Base-by-base conservation (phyloP, 2,113 vertebrate genomes). In the Poicephalus meyeri region DNA sequence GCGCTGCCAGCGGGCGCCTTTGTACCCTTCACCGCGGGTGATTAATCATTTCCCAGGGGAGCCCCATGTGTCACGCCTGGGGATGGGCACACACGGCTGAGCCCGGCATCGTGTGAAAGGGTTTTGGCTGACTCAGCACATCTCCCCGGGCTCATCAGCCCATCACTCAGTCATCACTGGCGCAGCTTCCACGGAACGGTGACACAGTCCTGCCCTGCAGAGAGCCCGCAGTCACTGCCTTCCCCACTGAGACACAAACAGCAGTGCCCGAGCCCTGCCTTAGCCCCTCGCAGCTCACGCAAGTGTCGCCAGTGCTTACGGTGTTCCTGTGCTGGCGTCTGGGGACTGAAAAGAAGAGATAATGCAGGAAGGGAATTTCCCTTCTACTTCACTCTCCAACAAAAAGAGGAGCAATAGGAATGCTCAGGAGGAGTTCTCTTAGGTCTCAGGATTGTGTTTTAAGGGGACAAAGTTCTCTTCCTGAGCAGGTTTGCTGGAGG, bases 1-100 rank as follows among this genome's bases (percentile, higher is more conserved):
- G 50, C 37, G 6, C 87, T 39, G 50, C 19, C 33, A 63, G 3
- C 3, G 4, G 53, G 23, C 0, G 0, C 10, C 9, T 72, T 49
- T 77, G 41, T 13, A 19, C 14, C 74, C 1, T 87, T 70, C 66
- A 42, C 58, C 20, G 28, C 39, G 41, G 18, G 76, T 13, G 86
- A 86, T 96, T 96, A 95, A 94, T 96, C 66, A 95, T 95, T 93
- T 80, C 93, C 91, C 84, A 87, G 28, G 41, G 80, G 42, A 47
- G 2, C 53, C 33, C 6, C 37, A 11, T 65, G 83, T 31, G 29
- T 15, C 41, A 12, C 6, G 80, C 70, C 47, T n/a, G 60, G 42
- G n/a, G 69, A 21, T 37, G 47, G 26, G 70, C 56, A 69, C 71
- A 79, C 18, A 6, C 1, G 42, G 37, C 60, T 71, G 63, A 61